A percentile compares a stretch with the other conserved stretches of the same genome.
These are phyloP conservation scores for Mobula birostris DNA, from an alignment of 2,113 vertebrate genomes.

Conservation along the genomic window DNA sequence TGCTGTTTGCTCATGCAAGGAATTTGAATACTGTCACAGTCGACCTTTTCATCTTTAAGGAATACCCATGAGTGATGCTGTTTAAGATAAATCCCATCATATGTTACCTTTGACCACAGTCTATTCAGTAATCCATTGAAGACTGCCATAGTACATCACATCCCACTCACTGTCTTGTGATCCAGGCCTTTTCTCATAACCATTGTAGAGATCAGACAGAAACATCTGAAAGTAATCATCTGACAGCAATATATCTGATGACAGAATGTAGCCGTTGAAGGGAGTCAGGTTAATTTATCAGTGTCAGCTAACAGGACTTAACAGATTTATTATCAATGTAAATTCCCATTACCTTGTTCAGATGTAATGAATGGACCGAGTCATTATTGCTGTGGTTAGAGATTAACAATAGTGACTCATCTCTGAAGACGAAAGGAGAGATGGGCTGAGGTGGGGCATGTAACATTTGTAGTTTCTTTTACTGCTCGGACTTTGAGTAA, in stretches of 20 bases:
- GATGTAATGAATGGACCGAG: slow-evolving; percentile 26
- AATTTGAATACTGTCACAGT: neutral
- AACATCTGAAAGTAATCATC: slow-evolving; percentile 22
- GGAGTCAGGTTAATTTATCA: slow-evolving; percentile 18
- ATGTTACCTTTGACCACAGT: neutral
- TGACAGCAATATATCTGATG: slow-evolving; percentile 8
- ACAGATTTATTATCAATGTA: slow-evolving; percentile 21
- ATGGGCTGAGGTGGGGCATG: neutral
- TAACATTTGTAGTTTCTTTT: slow-evolving; percentile 32
- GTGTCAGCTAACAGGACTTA: slow-evolving; percentile 7
- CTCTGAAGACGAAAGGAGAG: neutral
- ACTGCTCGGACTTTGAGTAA: neutral
- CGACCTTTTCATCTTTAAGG: neutral
- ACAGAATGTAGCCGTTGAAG: slow-evolving; percentile 33
- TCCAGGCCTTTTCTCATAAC: neutral
- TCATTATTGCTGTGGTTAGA: slow-evolving; percentile 19
- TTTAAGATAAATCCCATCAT: slow-evolving; percentile 1
- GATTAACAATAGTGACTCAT: slow-evolving; percentile 30
- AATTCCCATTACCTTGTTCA: slow-evolving; percentile 4
- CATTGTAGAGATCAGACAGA: slow-evolving; percentile 18
- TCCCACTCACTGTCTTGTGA: neutral
- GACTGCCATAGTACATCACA: neutral
- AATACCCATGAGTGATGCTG: neutral
- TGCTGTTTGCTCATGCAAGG: neutral
- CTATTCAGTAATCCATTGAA: slow-evolving; percentile 12